Conservation (phyloP, 1,140 invertebrate species). For the Halyomorpha halys region DNA sequence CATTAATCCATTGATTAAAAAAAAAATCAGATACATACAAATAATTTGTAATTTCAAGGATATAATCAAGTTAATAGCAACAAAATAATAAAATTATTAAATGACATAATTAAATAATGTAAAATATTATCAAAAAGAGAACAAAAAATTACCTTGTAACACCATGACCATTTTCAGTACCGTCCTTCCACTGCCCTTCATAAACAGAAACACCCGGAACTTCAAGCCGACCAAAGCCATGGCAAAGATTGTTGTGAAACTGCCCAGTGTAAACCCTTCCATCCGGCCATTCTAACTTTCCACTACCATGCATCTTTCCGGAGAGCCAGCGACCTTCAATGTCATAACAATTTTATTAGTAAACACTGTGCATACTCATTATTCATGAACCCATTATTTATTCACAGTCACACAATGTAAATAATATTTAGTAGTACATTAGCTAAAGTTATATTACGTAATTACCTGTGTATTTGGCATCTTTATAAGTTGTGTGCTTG, state of each 20-base stretch:
- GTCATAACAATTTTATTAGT: no score
- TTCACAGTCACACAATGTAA: no score
- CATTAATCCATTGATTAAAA: no score
- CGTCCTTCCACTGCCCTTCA: constrained; percentile 76
- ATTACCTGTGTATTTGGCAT: constrained; percentile 57
- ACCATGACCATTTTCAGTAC: constrained; percentile 70
- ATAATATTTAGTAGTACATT: no score
- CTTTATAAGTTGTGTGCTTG: constrained; percentile 59
- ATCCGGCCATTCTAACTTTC: constrained; percentile 70
- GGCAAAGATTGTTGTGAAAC: constrained; percentile 60
- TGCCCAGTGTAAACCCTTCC: constrained; percentile 66
- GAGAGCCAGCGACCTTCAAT: constrained; percentile 56
- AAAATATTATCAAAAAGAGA: no score
- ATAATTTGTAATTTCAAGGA: constrained; percentile 1
- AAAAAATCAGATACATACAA: neutral
- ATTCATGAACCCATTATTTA: no score
- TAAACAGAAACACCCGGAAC: constrained; percentile 53
- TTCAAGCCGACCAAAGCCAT: constrained; percentile 62
- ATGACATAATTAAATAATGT: no score
- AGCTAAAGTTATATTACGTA: no score
- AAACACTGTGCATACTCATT: no score
- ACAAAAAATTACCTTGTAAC: constrained; percentile 49
- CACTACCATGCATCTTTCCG: constrained; percentile 70
- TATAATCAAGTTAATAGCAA: neutral
- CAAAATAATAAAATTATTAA: no score